Evolutionary conservation across 2,113 vertebrate genomes (phyloP).

Genomic region (Ochotona curzoniae): DNA sequence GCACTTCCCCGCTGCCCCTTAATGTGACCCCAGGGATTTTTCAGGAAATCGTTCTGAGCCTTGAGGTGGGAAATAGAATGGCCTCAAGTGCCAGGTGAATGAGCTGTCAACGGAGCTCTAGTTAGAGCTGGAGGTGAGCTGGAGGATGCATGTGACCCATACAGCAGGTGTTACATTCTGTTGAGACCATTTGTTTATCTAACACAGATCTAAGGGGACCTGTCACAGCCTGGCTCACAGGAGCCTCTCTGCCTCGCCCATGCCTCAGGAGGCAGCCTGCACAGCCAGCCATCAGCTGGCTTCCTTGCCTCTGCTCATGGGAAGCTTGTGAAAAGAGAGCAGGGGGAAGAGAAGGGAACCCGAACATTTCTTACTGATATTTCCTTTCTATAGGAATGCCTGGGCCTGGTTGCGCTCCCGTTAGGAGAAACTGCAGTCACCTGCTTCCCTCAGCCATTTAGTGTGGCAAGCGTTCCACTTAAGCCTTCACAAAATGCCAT

Average conservation of each 20-base stretch:
- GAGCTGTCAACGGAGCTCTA: neutral
- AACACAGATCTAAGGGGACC: accelerated
- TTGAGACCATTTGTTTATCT: neutral
- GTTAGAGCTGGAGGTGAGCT: neutral
- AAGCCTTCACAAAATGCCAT: neutral
- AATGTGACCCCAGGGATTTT: neutral
- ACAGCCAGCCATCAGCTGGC: neutral
- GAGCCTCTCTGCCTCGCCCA: neutral
- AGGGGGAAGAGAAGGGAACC: no score
- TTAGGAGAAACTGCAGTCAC: neutral
- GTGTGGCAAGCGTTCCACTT: no score
- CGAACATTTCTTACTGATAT: no score
- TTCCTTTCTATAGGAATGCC: neutral
- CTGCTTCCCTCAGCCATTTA: neutral
- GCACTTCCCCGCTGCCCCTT: neutral
- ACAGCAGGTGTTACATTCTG: neutral
- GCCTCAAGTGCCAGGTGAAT: neutral
- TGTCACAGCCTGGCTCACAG: neutral
- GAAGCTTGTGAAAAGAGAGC: neutral
- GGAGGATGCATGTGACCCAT: neutral
- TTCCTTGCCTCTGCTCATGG: neutral
- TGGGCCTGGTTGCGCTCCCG: neutral
- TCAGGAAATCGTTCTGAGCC: neutral
- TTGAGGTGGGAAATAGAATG: neutral
- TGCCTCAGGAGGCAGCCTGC: no score